Percentiles rank a stretch among this genome's conserved stretches.
Evolutionary conservation across 2,888 invertebrate genomes (phyloP).

Genomic region (Monochamus alternatus): DNA sequence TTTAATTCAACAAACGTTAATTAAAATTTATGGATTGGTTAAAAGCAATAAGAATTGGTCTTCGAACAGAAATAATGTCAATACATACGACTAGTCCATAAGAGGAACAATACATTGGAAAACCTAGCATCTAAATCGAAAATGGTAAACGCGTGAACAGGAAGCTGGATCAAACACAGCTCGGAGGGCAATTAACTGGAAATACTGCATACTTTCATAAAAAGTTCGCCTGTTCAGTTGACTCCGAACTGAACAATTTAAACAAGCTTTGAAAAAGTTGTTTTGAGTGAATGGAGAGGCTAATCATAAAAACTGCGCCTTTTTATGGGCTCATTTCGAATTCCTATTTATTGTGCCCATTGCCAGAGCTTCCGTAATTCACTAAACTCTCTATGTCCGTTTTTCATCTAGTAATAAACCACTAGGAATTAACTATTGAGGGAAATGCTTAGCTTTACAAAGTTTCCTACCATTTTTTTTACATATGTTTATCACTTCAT

Average conservation of each 20-base stretch:
- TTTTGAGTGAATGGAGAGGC: slow-evolving; percentile 8
- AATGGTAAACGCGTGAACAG: not conserved
- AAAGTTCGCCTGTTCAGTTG: slow-evolving; percentile 2
- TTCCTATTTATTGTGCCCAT: not conserved
- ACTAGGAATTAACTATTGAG: not conserved
- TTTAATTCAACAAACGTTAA: too few relatives aligned
- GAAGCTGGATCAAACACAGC: not conserved
- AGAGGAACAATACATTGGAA: not conserved
- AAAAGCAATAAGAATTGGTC: too few relatives aligned
- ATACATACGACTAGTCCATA: too few relatives aligned
- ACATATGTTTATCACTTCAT: too few relatives aligned
- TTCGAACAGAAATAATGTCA: too few relatives aligned
- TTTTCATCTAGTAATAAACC: not conserved
- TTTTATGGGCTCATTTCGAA: not conserved
- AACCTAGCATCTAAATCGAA: not conserved
- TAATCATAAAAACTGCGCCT: slow-evolving; percentile 6
- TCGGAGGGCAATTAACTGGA: slow-evolving; percentile 2
- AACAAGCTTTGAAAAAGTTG: slow-evolving; percentile 7
- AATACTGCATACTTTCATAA: slow-evolving; percentile 6
- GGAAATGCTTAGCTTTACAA: not conserved
- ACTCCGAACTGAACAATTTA: slow-evolving; percentile 1
- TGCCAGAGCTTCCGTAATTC: not conserved
- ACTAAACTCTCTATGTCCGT: not conserved
- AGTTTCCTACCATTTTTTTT: too few relatives aligned
- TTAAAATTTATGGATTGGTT: too few relatives aligned